A percentile compares a stretch with the other conserved stretches of the same genome.
These are phyloP conservation scores for Furnarius figulus DNA, from an alignment of 2,113 vertebrate genomes.

Conservation along the genomic window DNA sequence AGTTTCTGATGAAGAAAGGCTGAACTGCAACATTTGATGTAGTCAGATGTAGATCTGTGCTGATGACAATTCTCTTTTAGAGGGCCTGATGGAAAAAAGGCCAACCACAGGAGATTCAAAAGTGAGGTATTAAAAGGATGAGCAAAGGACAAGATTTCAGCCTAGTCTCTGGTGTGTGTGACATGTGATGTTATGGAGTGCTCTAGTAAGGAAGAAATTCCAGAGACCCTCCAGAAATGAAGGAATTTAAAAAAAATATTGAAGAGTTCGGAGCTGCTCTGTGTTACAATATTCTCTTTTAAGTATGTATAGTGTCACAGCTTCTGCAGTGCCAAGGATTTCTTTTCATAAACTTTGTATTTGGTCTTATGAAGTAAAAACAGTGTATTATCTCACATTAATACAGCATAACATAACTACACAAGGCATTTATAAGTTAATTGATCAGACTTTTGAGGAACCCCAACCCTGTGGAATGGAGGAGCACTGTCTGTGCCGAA, in stretches of 20 bases:
- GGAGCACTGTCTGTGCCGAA: background rate
- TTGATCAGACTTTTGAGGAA: background rate
- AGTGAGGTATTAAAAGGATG: background rate
- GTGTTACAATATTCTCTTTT: background rate
- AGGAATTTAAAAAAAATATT: background rate
- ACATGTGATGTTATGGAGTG: background rate
- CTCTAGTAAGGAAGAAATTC: background rate
- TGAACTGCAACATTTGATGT: background rate
- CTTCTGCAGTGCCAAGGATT: background rate
- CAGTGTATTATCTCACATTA: background rate
- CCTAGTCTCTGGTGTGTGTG: accelerated
- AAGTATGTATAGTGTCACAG: background rate
- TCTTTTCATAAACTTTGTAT: conserved; percentile 1
- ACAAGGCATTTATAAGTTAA: background rate
- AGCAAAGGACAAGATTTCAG: background rate
- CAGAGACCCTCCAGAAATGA: background rate
- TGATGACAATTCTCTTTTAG: background rate
- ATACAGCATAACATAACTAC: background rate
- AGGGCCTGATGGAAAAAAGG: background rate
- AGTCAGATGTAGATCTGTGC: background rate
- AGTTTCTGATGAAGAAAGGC: background rate
- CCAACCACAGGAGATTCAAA: background rate
- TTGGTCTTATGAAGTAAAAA: background rate
- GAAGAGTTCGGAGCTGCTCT: background rate
- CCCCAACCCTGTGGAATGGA: background rate